Percentiles rank a stretch among this genome's conserved stretches.
Evolutionary conservation across 1,140 invertebrate species (phyloP).

Genomic region (Colletes latitarsis): DNA sequence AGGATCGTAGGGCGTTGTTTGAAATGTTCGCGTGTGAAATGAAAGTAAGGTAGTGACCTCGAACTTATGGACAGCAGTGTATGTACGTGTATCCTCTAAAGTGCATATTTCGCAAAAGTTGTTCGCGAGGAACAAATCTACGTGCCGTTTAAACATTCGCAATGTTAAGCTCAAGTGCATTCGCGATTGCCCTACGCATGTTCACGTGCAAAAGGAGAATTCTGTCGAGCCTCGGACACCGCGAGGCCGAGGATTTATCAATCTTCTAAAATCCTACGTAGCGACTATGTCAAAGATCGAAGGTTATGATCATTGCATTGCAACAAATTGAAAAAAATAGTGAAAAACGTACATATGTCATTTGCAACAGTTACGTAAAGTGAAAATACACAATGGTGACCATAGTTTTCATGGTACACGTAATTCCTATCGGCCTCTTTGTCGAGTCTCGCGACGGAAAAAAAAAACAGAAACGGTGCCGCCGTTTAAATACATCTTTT

Average conservation of each 20-base stretch:
- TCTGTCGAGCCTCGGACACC: slow-evolving; percentile 38
- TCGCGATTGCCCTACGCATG: slow-evolving; percentile 66
- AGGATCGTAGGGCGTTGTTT: too few relatives aligned
- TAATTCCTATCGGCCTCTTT: slow-evolving; percentile 43
- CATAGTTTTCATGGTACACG: not conserved
- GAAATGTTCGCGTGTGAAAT: too few relatives aligned
- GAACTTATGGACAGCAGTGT: slow-evolving; percentile 24
- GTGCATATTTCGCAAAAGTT: slow-evolving; percentile 50
- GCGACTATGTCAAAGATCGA: too few relatives aligned
- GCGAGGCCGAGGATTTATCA: slow-evolving; percentile 26
- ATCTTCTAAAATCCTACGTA: not conserved
- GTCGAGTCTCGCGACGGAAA: slow-evolving; percentile 40
- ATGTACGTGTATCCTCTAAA: slow-evolving; percentile 57
- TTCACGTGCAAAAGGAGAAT: slow-evolving; percentile 56
- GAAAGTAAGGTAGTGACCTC: not conserved
- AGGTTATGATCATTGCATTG: too few relatives aligned
- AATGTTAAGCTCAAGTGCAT: slow-evolving; percentile 68
- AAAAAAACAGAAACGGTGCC: slow-evolving; percentile 28
- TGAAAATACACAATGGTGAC: not conserved
- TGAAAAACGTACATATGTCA: not conserved
- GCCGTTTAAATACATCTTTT: slow-evolving; percentile 2
- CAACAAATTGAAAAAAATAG: too few relatives aligned
- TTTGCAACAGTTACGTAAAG: not conserved
- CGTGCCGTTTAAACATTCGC: slow-evolving; percentile 61
- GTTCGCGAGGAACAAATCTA: slow-evolving; percentile 51